phyloP scores from a whole-genome alignment of 2,113 vertebrate genomes.

The Gasterosteus nipponicus region DNA sequence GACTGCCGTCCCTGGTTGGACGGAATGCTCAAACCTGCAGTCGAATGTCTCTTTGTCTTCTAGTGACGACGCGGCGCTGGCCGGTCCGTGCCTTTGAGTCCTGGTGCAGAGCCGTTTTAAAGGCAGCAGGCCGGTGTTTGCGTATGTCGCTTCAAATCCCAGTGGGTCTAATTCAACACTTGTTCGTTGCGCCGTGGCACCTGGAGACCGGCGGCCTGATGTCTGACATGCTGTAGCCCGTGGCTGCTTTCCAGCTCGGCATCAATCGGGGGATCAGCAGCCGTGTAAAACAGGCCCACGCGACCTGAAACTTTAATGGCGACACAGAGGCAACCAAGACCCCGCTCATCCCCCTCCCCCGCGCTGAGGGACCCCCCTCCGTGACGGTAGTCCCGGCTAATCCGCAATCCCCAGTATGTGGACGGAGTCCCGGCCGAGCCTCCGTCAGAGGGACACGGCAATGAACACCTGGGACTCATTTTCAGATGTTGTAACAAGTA shows the following conservation, averaged over 20 bases:
- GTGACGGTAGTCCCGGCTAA: constrained; percentile 24
- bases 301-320: constrained; percentile 84
- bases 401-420: not conserved
- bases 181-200: constrained; percentile 68
- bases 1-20: not conserved
- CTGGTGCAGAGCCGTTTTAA: constrained; percentile 54
- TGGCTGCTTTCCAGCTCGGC: constrained; percentile 80
- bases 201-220: constrained; percentile 73
- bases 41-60: not conserved
- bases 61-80: not conserved
- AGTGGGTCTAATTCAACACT: constrained; percentile 74
- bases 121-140: constrained; percentile 57
- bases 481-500: constrained; percentile 52
- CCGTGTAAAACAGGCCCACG: constrained; percentile 71
- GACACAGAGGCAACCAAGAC: constrained; percentile 59
- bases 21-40: not conserved
- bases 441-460: constrained; percentile 33
- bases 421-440: not conserved
- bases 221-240: constrained; percentile 82
- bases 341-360: constrained; percentile 25
- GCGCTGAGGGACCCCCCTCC: constrained; percentile 61
- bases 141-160: constrained; percentile 68
- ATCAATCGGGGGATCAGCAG: constrained; percentile 62
- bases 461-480: constrained; percentile 52
- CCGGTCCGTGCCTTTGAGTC: constrained; percentile 22